Base-by-base conservation (phyloP, 2,797 vertebrate species). In the Pseudochaenichthys georgianus region DNA sequence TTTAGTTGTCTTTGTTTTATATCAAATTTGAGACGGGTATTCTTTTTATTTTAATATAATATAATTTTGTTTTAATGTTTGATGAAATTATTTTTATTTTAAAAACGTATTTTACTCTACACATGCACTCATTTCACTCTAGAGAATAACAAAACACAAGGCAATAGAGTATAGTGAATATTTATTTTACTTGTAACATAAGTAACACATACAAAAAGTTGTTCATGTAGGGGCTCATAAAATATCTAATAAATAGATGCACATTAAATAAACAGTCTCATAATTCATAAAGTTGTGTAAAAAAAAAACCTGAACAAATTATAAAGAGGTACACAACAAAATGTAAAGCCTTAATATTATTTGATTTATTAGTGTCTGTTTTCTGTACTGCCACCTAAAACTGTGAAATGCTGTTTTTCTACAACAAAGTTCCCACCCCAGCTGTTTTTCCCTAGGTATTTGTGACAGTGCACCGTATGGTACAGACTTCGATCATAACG, bases 211-310 rank as follows among this genome's bases (percentile, higher is more conserved):
- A 64, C 2, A 63, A 23, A 5, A 16, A 50, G 6, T 38, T 31
- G 19, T 53, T 38, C 51, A 77, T 46, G 54, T 59, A 69, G 19
- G 23, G 42, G 10, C 9, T 19, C 38, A 54, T n/a, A 65, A 54
- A 43, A 43, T 0, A 43, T 19, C 0, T 0, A 34, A 70, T 73
- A 64, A 81, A 76, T 70, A 73, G 55, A 64, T 70, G 17, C 2
- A 76, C 52, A 31, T 80, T 58, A 69, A 64, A 73, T 57, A 80
- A 71, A 66, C 66, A 73, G 2, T 52, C 5, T 34, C 0, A 6
- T 21, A 11, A 1, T 38, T 48, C 7, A 45, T 5, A 3, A 60
- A 0, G 0, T 28, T 63, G 13, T 60, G 21, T 28, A 28, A 38
- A 23, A 7, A 46, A 12, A 48, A 73, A 82, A 70, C 2, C 13